phyloP scores from a whole-genome alignment of 2,888 invertebrate genomes.

The Creontiades dilutus region DNA sequence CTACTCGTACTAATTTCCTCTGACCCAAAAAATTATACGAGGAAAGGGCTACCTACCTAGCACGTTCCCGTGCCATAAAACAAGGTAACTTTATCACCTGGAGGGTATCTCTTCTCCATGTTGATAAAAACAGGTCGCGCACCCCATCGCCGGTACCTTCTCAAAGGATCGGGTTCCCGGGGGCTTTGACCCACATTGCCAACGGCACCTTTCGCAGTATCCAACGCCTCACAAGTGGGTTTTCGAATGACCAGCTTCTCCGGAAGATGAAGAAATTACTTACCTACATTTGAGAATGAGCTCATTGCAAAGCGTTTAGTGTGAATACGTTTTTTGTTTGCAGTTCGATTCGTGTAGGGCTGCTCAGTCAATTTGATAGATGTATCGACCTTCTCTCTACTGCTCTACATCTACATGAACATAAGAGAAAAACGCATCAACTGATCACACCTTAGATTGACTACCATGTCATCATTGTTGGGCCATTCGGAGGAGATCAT shows the following conservation, averaged over 20 bases:
- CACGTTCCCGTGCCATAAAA: not conserved
- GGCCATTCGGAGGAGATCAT: too few relatives aligned
- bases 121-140: not conserved
- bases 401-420: too few relatives aligned
- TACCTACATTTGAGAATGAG: too few relatives aligned
- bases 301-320: too few relatives aligned
- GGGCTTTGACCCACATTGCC: not conserved
- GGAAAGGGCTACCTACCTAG: not conserved
- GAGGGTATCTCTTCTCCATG: constrained; percentile 2
- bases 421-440: too few relatives aligned
- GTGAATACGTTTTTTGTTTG: too few relatives aligned
- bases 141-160: not conserved
- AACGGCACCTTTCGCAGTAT: not conserved
- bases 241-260: not conserved
- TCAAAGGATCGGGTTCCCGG: not conserved
- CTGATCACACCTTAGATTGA: too few relatives aligned
- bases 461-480: too few relatives aligned
- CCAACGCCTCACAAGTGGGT: not conserved
- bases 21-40: not conserved
- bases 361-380: too few relatives aligned
- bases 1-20: not conserved
- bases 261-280: not conserved
- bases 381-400: too few relatives aligned
- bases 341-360: too few relatives aligned
- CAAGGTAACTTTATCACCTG: not conserved